Evolutionary conservation across 2,113 vertebrate species (phyloP), one percentile per base, ranked within the genome.

Genomic region (Glaucomys volans): DNA sequence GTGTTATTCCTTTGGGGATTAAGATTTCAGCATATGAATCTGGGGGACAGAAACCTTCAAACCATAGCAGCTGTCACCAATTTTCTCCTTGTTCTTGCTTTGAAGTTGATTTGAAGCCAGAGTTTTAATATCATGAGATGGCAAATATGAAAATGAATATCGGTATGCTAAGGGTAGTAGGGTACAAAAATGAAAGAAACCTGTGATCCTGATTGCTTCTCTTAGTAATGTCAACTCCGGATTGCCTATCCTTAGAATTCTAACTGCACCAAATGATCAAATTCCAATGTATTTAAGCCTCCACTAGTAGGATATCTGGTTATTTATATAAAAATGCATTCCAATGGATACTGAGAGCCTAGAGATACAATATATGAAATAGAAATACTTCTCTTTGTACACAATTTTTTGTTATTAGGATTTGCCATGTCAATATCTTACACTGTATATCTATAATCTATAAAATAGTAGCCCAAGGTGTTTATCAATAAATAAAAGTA

Each of bases 381-480:
- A 71, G 6, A 52, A 76, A 54, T 57, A 64, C 30, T 83, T 87
- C 30, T 42, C 42, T 67, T 64, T 64, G 2, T 32, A 83, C 0
- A 13, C 8, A 77, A 10, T 84, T 94, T 75, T 92, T 9, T 76
- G 77, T 13, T 77, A 67, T 44, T 71, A 77, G 20, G 7, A 44
- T 83, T 32, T 87, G 1, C 10, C 9, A 88, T 94, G 52, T 54
- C 13, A 72, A 4, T 69, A 40, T 84, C 20, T 83, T 91, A 18
- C 35, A 76, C 52, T 69, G 26, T 35, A 64, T 66, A 75, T 50
- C 82, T 67, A 67, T 87, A 87, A 82, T 52, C 82, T 76, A 82
- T 40, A 62, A 75, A 90, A 62, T n/a, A 96, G 11, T 26, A 94
- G 35, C 75, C 8, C 52, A 80, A 90, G 87, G 82, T 87, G 22